A percentile compares a stretch with the other conserved stretches of the same genome.
These are phyloP conservation scores for Myrmecobius fasciatus DNA, from an alignment of 2,113 vertebrate species.

Conservation along the genomic window DNA sequence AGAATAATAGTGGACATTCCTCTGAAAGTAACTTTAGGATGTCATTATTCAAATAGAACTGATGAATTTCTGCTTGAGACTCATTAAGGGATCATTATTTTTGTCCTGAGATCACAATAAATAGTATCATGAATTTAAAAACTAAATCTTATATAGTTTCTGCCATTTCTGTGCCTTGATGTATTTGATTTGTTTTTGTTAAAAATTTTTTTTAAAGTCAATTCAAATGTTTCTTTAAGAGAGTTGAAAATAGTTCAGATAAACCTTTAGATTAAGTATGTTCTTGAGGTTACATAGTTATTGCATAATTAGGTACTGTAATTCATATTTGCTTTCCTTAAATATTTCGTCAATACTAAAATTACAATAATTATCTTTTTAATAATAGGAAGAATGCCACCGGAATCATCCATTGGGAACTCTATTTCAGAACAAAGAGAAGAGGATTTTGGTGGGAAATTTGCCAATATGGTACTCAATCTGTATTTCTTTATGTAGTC, in stretches of 20 bases:
- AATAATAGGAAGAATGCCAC: conserved; percentile 56
- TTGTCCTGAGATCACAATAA: neutral
- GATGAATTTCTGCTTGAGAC: neutral
- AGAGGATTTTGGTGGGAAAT: conserved; percentile 90
- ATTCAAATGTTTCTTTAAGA: neutral
- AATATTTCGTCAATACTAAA: accelerated
- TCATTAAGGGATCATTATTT: neutral
- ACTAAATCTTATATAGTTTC: neutral
- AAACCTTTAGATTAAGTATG: neutral
- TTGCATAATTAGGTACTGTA: too few species aligned
- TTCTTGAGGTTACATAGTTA: neutral
- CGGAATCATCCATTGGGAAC: conserved; percentile 75
- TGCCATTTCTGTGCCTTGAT: neutral
- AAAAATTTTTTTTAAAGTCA: neutral
- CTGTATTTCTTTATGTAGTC: neutral
- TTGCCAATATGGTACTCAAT: conserved; percentile 87
- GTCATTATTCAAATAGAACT: neutral
- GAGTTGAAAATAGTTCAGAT: accelerated
- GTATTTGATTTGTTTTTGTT: neutral
- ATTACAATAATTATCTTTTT: neutral
- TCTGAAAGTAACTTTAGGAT: neutral
- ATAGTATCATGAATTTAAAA: neutral
- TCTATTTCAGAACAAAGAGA: conserved; percentile 81
- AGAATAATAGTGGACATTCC: neutral
- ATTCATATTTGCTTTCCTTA: neutral